phyloP scores from a whole-genome alignment of 2,797 vertebrate species.

The Cuniculus paca region DNA sequence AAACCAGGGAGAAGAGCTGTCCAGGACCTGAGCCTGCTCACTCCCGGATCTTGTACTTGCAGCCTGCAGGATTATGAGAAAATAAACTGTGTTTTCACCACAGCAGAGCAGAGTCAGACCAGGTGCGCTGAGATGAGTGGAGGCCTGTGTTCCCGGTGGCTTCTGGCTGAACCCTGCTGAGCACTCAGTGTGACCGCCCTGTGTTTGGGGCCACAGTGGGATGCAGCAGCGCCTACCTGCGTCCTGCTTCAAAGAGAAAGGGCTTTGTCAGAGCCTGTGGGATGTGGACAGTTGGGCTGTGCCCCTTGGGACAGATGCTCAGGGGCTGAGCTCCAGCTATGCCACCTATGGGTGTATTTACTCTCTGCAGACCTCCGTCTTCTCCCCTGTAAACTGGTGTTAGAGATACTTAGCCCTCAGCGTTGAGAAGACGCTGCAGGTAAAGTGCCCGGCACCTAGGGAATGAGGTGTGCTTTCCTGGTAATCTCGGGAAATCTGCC shows the following conservation, averaged over 20 bases:
- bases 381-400: neutral
- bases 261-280: too few species aligned
- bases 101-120: neutral
- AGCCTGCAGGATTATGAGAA: neutral
- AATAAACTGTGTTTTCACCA: neutral
- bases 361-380: neutral
- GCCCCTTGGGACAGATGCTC: neutral
- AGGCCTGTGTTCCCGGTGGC: neutral
- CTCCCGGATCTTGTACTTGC: neutral
- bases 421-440: neutral
- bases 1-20: neutral
- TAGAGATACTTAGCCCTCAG: neutral
- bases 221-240: neutral
- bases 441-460: neutral
- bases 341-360: rapidly evolving
- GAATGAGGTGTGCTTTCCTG: neutral
- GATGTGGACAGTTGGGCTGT: rapidly evolving
- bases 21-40: rapidly evolving
- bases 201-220: neutral
- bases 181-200: rapidly evolving
- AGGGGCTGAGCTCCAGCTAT: neutral
- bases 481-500: neutral
- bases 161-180: neutral
- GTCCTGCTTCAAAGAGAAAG: neutral
- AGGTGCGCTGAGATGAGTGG: neutral